Evolutionary conservation across 1,140 invertebrate species (phyloP), one percentile per base, ranked within the genome.

Genomic region (Uloborus diversus): DNA sequence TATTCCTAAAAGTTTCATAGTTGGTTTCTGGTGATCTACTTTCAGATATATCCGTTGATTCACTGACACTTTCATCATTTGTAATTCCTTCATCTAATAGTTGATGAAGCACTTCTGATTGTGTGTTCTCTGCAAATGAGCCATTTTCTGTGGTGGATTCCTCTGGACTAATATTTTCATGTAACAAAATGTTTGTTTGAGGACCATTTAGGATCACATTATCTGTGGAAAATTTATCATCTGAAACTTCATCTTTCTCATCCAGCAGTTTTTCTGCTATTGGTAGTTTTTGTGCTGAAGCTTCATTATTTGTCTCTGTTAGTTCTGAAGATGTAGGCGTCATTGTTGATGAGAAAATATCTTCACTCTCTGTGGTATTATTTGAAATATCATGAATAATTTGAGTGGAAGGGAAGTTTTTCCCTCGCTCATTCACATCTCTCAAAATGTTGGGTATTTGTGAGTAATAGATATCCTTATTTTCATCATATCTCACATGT

Each of bases 391-490:
- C n/a, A 0, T 65, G 33, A 37, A 66, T 78, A n/a, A 51, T 66
- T 28, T 56, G 49, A 1, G 23, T 25, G 0, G 56, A 2, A 2
- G 73, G 62, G 23, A 78, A 78, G n/a, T 78, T 53, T 57, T 78
- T 78, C 4, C 61, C 73, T 1, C 66, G 62, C 14, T 65, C 73
- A 23, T 27, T 51, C 17, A 14, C 28, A 37, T 25, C 35, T 2
- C 28, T 57, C 14, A 65, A 78, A n/a, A 78, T 56, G 23, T 56
- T 66, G 4, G 61, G 23, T 5, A 42, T 4, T 23, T 73, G 70
- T 7, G 73, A 78, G 30, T 65, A 78, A 27, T 78, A 78, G 13
- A 78, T n/a, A 42, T 78, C 73, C 28, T 7, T 14, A 28, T 71
- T 59, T 35, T 35, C 53, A 57, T 25, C 57, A 51, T 75, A 75